Evolutionary conservation across 1,140 invertebrate genomes (phyloP).

Genomic region (Aphidius gifuensis): DNA sequence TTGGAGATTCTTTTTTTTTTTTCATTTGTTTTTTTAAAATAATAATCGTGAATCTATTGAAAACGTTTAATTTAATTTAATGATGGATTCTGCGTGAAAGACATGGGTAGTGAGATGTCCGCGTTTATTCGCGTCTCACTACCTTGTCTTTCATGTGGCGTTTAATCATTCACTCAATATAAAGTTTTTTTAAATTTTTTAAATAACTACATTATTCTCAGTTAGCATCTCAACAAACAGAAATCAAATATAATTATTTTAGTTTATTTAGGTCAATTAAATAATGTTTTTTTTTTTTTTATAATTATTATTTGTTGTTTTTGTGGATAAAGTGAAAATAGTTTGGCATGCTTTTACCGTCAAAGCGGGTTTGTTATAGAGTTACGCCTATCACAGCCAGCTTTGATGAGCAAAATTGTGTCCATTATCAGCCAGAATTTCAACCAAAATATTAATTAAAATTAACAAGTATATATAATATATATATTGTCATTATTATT

Average conservation of each 20-base stretch:
- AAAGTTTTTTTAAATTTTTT: neutral
- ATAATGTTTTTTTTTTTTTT: neutral
- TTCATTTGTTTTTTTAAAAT: neutral
- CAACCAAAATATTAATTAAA: neutral
- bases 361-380: conserved; percentile 78
- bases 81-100: conserved; percentile 67
- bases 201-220: neutral
- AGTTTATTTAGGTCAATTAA: too few relatives aligned
- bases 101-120: conserved; percentile 95
- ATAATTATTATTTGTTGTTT: too few relatives aligned
- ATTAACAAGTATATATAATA: too few relatives aligned
- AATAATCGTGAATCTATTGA: neutral
- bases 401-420: conserved; percentile 74
- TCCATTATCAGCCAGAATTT: conserved; percentile 35
- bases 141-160: conserved; percentile 87
- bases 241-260: too few relatives aligned
- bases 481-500: too few relatives aligned
- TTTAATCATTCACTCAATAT: conserved; percentile 28
- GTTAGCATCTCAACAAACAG: neutral
- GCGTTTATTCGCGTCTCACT: conserved; percentile 71
- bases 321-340: conserved; percentile 3
- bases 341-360: conserved; percentile 59
- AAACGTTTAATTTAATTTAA: conserved; percentile 7
- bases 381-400: conserved; percentile 74
- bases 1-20: conserved; percentile 6